Evolutionary conservation across 2,888 invertebrate species (phyloP), one percentile per base, ranked within the genome.

Genomic region (Sarcophaga rosellei): DNA sequence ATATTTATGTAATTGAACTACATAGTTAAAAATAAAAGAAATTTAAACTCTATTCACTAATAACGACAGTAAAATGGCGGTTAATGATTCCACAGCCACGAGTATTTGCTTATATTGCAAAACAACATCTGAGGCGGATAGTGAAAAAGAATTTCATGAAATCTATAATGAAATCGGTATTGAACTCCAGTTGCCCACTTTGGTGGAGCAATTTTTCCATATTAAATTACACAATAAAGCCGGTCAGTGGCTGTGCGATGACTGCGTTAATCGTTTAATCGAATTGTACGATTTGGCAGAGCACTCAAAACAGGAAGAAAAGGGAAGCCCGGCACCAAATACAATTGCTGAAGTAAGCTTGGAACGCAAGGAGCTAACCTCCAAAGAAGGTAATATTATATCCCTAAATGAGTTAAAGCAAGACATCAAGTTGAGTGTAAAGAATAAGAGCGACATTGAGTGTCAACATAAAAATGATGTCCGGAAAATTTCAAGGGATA

Each of bases 161-260:
- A 90, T 92, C 61, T 93, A 91, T 47, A 91, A 92, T 89, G 91
- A 92, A 79, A 89, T 90, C n/a, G 92, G 93, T 5, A 62, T 89
- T 3, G 92, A 93, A 70, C 84, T 93, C 12, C 90, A 90, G 8
- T 84, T 92, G 57, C 87, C 90, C 12, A 83, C 88, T 45, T 84
- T 93, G 20, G 78, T 92, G 1, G 84, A 85, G 5, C 89, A 89
- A 44, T 90, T 90, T 86, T 93, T 91, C 77, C 66, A 89, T 12
- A 66, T 92, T 8, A 79, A 82, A 47, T 86, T 91, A 3, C 78
- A 77, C 4, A 65, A 69, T 5, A 69, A 88, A 3, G 17, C 44
- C 3, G 59, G 83, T 4, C 91, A 91, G 73, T 75, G 90, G 3
- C 76, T 92, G 0, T 92, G 92, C 59, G 88, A 89, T 35, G 88